These are phyloP conservation scores for Holothuria glaberrima DNA, from an alignment of 35 echinoderm and acorn worm genomes.

Conservation along the genomic window DNA sequence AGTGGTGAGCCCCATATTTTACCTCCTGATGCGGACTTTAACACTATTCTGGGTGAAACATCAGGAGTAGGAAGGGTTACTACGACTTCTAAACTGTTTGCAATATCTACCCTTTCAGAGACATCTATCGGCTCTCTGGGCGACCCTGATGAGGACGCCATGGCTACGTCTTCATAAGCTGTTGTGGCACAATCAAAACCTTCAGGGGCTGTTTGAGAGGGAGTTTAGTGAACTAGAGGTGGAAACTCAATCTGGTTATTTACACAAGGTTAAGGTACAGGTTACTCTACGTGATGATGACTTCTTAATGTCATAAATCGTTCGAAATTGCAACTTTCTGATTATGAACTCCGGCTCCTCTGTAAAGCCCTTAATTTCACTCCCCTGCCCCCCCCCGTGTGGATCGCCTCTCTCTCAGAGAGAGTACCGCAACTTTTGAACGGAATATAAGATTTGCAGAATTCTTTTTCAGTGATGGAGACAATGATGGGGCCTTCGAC, in stretches of 20 bases:
- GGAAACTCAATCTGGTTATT: background rate
- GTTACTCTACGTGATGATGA: background rate
- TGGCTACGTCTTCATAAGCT: background rate
- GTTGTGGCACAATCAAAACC: background rate
- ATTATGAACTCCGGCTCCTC: background rate
- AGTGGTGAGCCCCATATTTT: no score
- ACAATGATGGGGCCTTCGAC: background rate
- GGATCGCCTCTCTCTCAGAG: conserved; percentile 1
- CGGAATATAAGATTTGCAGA: background rate
- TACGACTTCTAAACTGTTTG: background rate
- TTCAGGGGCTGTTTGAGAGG: background rate
- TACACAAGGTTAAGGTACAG: background rate
- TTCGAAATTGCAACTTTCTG: background rate
- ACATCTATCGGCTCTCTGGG: background rate
- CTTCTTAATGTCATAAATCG: background rate
- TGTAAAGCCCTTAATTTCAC: background rate
- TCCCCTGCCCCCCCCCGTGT: background rate
- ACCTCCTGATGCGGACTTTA: background rate
- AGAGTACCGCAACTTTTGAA: background rate
- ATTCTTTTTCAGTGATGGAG: background rate
- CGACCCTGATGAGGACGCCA: background rate
- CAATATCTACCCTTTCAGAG: background rate
- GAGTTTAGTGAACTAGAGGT: background rate
- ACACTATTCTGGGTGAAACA: background rate
- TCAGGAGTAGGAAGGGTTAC: background rate